These are phyloP conservation scores for Burhinus oedicnemus DNA, from an alignment of 2,113 vertebrate genomes.

Conservation along the genomic window DNA sequence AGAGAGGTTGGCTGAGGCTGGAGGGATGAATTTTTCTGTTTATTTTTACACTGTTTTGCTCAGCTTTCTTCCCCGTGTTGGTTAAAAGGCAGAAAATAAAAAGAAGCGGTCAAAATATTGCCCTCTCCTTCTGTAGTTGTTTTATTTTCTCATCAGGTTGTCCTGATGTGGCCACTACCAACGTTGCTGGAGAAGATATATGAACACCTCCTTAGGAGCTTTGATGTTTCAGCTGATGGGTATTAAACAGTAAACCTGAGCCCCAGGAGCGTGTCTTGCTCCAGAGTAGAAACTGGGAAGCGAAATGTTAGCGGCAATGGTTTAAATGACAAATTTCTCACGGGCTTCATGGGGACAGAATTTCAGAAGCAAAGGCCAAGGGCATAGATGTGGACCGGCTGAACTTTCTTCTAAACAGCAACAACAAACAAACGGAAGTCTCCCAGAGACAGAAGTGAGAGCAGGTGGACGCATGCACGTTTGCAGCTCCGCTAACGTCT, in stretches of 20 bases:
- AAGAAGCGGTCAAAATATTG: neutral
- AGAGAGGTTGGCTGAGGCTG: neutral
- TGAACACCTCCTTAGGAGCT: neutral
- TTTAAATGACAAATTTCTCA: neutral
- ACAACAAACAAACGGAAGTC: neutral
- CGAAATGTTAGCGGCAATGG: neutral
- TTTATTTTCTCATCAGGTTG: neutral
- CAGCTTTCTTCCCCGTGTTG: neutral
- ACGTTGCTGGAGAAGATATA: neutral
- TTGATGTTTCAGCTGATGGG: neutral
- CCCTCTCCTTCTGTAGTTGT: neutral
- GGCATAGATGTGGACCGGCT: neutral
- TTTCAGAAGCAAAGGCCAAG: neutral
- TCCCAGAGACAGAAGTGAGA: neutral
- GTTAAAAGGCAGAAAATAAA: neutral
- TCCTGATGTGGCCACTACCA: neutral
- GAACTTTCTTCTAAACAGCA: neutral
- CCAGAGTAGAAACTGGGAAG: neutral
- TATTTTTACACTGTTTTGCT: neutral
- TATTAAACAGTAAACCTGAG: neutral
- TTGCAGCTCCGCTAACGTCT: neutral
- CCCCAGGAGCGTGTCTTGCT: neutral
- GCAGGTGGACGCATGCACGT: rapidly evolving
- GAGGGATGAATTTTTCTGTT: neutral
- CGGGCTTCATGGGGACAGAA: neutral